Evolutionary conservation across 2,113 vertebrate genomes (phyloP), one percentile per base, ranked within the genome.

Genomic region (Ochotona princeps): DNA sequence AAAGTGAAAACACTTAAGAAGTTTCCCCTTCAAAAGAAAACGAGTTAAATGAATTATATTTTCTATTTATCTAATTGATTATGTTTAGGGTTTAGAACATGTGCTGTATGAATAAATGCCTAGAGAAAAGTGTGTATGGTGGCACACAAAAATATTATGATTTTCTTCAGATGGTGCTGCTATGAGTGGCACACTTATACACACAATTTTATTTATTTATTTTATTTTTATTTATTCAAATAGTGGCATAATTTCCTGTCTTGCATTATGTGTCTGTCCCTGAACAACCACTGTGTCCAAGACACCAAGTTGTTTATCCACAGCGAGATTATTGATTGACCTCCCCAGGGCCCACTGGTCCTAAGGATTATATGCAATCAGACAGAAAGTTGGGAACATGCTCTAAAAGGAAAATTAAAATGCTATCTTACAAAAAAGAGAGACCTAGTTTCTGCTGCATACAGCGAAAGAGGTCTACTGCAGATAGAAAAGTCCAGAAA

Each of bases 1-100:
- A 90, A 63, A 73, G 30, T 60, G 25, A 70, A 73, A 28, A 30
- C 30, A 72, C 44, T 89, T 76, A 89, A 89, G 93, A 91, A 3
- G 1, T 69, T 49, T 93, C 30, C 67, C n/a, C 44, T 87, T 63
- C 51, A 70, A 74, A 28, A n/a, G 38, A 80, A 86, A 26, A 93
- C 60, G 25, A 69, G n/a, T 47, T 85, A 69, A 70, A 61, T 75
- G 32, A 95, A 86, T 70, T 72, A 30, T 26, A 5, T 51, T 75
- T 2, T 73, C 7, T 67, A 14, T 61, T 49, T 82, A 0, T 49
- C 13, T 73, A 44, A 44, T 44, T 44, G 38, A 44, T 44, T 44
- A 44, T 44, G 6, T 44, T 44, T 44, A 44, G 28, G 57, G 7
- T 23, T 28, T 66, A 81, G 76, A 91, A 74, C 26, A 10, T 1